These are phyloP conservation scores for Aproaerema taeniolella DNA, from an alignment of 2,888 invertebrate genomes.

Conservation along the genomic window DNA sequence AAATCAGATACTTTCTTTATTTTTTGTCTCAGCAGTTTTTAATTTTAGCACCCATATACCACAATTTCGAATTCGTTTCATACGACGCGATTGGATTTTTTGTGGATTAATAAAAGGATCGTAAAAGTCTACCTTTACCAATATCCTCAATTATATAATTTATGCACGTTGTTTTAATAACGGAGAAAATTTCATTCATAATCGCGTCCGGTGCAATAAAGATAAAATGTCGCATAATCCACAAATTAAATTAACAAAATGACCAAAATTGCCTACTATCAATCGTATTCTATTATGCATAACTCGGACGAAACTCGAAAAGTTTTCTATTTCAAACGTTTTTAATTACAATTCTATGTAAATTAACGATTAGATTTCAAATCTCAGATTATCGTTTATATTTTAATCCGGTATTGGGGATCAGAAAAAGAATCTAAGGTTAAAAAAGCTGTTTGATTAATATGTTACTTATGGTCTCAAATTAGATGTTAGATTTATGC, in stretches of 20 bases:
- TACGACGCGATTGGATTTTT: too few species aligned
- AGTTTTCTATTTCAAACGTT: constrained; percentile 30
- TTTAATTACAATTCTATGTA: constrained; percentile 61
- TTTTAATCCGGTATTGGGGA: constrained; percentile 30
- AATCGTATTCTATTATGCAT: constrained; percentile 20
- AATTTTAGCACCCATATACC: too few species aligned
- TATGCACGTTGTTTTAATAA: constrained; percentile 27
- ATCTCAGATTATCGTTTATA: constrained; percentile 31
- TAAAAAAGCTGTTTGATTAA: constrained; percentile 56
- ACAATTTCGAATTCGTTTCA: too few species aligned
- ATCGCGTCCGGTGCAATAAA: constrained; percentile 32
- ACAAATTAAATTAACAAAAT: constrained; percentile 33
- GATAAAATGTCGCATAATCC: constrained; percentile 38
- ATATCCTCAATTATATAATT: constrained; percentile 23
- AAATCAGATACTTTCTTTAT: too few species aligned
- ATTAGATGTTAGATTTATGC: constrained; percentile 59
- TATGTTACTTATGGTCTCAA: constrained; percentile 52
- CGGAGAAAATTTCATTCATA: constrained; percentile 26
- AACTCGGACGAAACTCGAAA: constrained; percentile 35
- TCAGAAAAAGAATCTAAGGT: constrained; percentile 44
- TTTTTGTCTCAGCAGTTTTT: too few species aligned
- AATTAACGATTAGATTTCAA: constrained; percentile 39
- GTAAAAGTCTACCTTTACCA: neutral
- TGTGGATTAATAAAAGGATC: constrained; percentile 3
- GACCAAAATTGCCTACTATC: constrained; percentile 25